Percentiles rank a stretch among this genome's conserved stretches.
Conservation (phyloP, 2,888 invertebrate genomes). For the Odontomyia ornata region DNA sequence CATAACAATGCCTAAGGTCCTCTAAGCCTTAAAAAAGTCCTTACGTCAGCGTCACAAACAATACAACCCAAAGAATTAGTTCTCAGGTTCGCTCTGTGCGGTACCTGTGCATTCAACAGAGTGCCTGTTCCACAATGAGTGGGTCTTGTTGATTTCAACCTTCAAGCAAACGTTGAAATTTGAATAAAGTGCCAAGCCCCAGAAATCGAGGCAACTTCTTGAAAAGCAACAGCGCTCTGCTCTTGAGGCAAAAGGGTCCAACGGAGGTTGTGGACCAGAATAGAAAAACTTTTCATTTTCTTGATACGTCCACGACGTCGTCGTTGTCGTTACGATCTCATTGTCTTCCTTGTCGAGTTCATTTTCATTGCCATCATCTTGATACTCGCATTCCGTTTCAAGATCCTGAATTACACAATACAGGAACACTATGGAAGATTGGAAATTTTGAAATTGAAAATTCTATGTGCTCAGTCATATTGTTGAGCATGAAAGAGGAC, state of each 20-base stretch:
- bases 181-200: conserved; percentile 47
- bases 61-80: conserved; percentile 17
- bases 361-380: background rate
- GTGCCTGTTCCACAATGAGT: conserved; percentile 42
- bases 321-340: background rate
- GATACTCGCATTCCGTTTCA: conserved; percentile 28
- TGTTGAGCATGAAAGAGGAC: conserved; percentile 48
- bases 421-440: conserved; percentile 38
- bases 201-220: conserved; percentile 22
- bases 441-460: conserved; percentile 24
- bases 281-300: conserved; percentile 37
- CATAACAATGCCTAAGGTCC: conserved; percentile 23
- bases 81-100: conserved; percentile 31
- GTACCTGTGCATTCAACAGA: conserved; percentile 43
- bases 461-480: conserved; percentile 37
- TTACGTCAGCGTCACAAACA: conserved; percentile 47
- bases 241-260: conserved; percentile 40
- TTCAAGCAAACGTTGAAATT: conserved; percentile 46
- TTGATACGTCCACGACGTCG: conserved; percentile 16
- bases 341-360: conserved; percentile 17
- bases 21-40: conserved; percentile 43
- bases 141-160: conserved; percentile 41
- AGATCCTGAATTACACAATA: conserved; percentile 44
- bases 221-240: conserved; percentile 27
- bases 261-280: conserved; percentile 35